phyloP scores from a whole-genome alignment of 2,797 vertebrate genomes.

The Sebastes vulpes region DNA sequence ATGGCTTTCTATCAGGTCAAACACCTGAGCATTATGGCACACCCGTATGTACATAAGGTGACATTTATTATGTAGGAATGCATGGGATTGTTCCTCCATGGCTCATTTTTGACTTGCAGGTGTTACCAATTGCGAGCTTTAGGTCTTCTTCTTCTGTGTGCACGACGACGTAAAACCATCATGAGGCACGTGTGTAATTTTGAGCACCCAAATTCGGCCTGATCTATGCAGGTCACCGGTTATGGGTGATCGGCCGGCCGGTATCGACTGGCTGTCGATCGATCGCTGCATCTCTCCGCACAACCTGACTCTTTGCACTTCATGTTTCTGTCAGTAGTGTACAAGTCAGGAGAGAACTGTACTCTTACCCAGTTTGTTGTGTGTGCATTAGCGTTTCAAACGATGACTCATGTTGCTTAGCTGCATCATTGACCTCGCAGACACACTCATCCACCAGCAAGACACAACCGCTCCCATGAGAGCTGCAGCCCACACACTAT shows the following conservation, averaged over 20 bases:
- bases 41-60: not conserved
- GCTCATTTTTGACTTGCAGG: no score
- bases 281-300: no score
- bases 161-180: no score
- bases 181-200: no score
- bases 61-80: not conserved
- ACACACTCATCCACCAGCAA: conserved; percentile 48
- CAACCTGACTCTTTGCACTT: not conserved
- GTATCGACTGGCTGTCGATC: no score
- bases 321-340: not conserved
- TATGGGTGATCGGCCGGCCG: no score
- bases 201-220: no score
- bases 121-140: no score
- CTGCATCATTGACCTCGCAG: conserved; percentile 57
- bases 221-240: no score
- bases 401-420: conserved; percentile 56
- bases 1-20: no score
- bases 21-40: not conserved
- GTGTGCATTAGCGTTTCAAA: not conserved
- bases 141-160: no score
- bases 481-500: conserved; percentile 46
- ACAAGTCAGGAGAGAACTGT: not conserved
- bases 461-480: conserved; percentile 41
- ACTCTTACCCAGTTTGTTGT: not conserved
- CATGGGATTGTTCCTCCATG: no score